Evolutionary conservation across 2,113 vertebrate species (phyloP), one percentile per base, ranked within the genome.

Genomic region (Sebastes schlegelii): DNA sequence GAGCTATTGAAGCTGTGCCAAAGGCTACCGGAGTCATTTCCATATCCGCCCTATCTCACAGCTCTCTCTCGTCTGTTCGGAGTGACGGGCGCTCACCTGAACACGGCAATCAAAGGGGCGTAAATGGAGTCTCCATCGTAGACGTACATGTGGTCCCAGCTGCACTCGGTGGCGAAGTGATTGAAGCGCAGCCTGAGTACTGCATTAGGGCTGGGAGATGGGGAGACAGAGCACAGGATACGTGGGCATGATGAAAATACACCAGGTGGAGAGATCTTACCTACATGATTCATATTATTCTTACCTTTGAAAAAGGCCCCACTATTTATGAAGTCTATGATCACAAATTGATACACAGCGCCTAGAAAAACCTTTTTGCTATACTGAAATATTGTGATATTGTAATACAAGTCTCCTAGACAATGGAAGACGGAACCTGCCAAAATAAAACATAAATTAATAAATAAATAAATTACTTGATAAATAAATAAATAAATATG

Each of bases 51-150:
- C 48, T 4, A 7, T 46, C 14, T 13, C 17, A 14, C 62, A 21
- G 46, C 65, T 64, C 62, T 43, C 34, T 12, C 19, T 34, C 34
- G 3, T 34, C 63, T 16, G 14, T 49, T 62, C 86, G 66, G 68
- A 85, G 12, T 9, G 49, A 66, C 68, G 26, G 63, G 43, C 21
- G 40, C 88, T 88, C 60, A 93, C 98, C 97, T 99, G 93, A 98
- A 99, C 42, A 97, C 97, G 23, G 97, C 98, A 88, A 98, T 90
- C 65, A 99, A 87, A 6, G 98, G 97, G 82, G 98, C 97, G 8
- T 99, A 99, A 84, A 99, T 96, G n/a, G 98, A 99, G 91, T 99
- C 98, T 57, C 98, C 98, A 0, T 99, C 98, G n/a, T 99, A 99
- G 48, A 99, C 96, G 0, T 99, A 99, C 9, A 99, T 96, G 85